phyloP scores from a whole-genome alignment of 2,113 vertebrate species.

The Barnardius zonarius region DNA sequence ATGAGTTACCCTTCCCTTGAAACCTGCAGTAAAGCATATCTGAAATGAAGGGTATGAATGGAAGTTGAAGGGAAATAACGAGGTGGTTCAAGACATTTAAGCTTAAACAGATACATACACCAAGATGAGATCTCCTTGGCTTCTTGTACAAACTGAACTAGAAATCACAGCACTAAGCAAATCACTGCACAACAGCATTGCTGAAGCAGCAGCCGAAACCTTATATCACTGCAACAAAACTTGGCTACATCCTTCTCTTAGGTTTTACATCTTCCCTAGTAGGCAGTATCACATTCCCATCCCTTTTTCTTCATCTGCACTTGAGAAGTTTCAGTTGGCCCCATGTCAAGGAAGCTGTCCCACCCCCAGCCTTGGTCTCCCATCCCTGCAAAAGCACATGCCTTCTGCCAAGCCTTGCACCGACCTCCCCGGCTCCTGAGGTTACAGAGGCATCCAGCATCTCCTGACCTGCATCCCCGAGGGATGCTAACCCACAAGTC shows the following conservation, averaged over 20 bases:
- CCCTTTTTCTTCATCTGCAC: not conserved
- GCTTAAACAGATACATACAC: not conserved
- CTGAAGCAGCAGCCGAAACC: slow-evolving; percentile 41
- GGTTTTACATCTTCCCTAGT: not conserved
- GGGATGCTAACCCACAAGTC: not conserved
- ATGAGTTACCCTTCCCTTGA: fast-evolving
- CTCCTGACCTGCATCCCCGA: not conserved
- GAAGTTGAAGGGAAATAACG: not conserved
- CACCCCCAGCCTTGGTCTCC: not conserved
- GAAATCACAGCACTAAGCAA: not conserved
- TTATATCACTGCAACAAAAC: not conserved
- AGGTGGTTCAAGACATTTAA: not conserved
- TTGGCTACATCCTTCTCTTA: not conserved
- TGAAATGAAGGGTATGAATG: not conserved
- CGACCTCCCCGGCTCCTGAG: not conserved
- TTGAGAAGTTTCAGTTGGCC: not conserved
- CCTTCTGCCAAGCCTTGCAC: not conserved
- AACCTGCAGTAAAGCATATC: not conserved
- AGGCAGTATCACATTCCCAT: not conserved
- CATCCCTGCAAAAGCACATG: fast-evolving
- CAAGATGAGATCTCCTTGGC: not conserved
- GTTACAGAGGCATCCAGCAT: not conserved
- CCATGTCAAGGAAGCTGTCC: not conserved
- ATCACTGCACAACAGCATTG: not conserved
- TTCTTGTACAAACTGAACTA: not conserved